Evolutionary conservation across 2,797 vertebrate species (phyloP).

Genomic region (Periparus ater): DNA sequence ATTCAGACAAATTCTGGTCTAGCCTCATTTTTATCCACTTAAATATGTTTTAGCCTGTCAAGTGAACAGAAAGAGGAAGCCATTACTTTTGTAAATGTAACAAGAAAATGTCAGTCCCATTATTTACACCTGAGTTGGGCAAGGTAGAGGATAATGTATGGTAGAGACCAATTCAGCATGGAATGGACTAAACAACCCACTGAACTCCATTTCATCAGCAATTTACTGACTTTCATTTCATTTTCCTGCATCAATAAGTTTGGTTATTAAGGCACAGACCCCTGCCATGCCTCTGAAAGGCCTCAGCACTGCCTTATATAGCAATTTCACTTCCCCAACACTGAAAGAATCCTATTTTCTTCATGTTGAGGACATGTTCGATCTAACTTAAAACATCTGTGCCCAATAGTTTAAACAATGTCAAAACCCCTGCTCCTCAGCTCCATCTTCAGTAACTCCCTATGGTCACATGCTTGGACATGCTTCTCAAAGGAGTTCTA

Average conservation of each 20-base stretch:
- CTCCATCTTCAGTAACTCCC: background rate
- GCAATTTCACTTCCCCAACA: background rate
- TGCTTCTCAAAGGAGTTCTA: background rate
- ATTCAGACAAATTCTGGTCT: background rate
- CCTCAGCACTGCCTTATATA: background rate
- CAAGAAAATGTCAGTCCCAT: constrained; percentile 12
- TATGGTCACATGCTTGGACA: background rate
- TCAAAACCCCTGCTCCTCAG: background rate
- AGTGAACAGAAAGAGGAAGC: constrained; percentile 4
- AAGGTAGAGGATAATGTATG: background rate
- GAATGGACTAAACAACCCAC: background rate
- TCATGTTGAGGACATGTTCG: background rate
- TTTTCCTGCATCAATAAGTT: constrained; percentile 19
- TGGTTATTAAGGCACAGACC: background rate
- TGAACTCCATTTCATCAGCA: constrained; percentile 37
- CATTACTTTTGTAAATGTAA: constrained; percentile 10
- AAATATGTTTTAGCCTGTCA: background rate
- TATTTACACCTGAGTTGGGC: constrained; percentile 10
- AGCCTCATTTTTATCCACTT: background rate
- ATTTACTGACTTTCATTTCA: constrained; percentile 2
- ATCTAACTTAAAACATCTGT: background rate
- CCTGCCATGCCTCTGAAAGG: background rate
- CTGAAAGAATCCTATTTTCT: background rate
- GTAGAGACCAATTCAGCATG: background rate
- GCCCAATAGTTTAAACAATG: background rate